Percentiles rank a stretch among this genome's conserved stretches.
Evolutionary conservation across 2,888 invertebrate genomes (phyloP).

Genomic region (Dexiosoma caninum): DNA sequence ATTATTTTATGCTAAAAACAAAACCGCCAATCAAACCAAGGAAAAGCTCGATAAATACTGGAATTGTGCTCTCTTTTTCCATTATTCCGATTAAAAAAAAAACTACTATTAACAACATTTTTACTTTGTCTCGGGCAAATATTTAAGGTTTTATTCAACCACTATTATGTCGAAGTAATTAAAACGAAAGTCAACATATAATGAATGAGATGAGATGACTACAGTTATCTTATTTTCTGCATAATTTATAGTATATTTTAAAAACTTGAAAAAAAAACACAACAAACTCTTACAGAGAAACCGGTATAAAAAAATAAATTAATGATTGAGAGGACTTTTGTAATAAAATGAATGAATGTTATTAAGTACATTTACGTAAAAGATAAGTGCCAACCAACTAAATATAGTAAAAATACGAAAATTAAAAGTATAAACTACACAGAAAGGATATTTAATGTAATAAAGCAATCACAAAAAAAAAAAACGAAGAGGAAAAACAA

Average conservation of each 20-base stretch:
- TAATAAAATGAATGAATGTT: constrained; percentile 44
- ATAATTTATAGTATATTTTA: constrained; percentile 60
- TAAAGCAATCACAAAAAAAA: constrained; percentile 37
- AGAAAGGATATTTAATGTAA: constrained; percentile 59
- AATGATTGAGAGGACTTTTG: constrained; percentile 43
- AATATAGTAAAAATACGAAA: constrained; percentile 32
- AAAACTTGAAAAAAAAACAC: constrained; percentile 30
- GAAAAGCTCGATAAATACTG: too few relatives aligned
- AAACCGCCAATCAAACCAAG: too few relatives aligned
- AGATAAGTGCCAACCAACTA: constrained; percentile 61
- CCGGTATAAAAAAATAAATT: not conserved
- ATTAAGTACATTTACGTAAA: constrained; percentile 60
- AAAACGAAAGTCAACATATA: constrained; percentile 58
- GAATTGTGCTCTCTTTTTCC: not conserved
- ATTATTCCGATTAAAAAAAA: not conserved
- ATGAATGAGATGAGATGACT: constrained; percentile 47
- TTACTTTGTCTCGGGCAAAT: constrained; percentile 36
- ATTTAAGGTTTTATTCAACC: constrained; percentile 11
- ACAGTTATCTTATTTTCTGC: constrained; percentile 58
- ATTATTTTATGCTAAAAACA: too few relatives aligned
- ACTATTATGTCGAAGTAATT: constrained; percentile 55
- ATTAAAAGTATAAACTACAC: constrained; percentile 19
- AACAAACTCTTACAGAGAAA: constrained; percentile 2
- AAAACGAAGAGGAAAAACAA: constrained; percentile 15
- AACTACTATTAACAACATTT: not conserved